Evolutionary conservation across 2,797 vertebrate genomes (phyloP).

Genomic region (Phrynocephalus guinanensis): DNA sequence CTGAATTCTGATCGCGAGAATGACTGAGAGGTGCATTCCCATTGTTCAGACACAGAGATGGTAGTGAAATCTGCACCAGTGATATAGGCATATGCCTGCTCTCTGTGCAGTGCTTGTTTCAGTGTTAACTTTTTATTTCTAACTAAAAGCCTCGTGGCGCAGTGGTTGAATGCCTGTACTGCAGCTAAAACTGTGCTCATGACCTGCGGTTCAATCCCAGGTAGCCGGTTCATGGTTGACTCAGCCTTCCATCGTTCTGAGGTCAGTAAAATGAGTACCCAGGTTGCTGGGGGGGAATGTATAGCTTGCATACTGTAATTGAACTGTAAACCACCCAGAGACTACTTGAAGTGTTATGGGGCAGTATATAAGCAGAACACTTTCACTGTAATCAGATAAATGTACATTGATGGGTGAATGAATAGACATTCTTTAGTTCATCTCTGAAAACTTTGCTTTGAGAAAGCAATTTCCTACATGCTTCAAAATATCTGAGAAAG

Average conservation of each 20-base stretch:
- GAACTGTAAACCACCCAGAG: no score
- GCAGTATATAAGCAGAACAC: no score
- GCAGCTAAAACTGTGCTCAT: no score
- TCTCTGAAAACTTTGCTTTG: no score
- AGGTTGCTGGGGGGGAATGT: no score
- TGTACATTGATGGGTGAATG: not conserved
- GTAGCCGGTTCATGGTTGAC: no score
- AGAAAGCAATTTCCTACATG: not conserved
- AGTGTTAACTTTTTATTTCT: not conserved
- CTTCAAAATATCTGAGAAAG: not conserved
- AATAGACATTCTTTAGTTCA: not conserved
- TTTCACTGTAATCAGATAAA: not conserved
- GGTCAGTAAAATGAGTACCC: no score
- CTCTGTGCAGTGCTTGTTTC: not conserved
- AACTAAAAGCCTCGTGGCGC: not conserved
- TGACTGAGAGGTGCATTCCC: not conserved
- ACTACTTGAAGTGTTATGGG: no score
- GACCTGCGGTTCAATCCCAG: no score
- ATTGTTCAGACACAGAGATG: not conserved
- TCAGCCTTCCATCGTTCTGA: no score
- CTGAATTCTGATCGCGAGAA: not conserved
- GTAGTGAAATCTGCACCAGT: not conserved
- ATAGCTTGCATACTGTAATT: no score
- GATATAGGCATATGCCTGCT: not conserved
- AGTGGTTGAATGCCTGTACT: no score